Base-by-base conservation (phyloP, 1,140 invertebrate species). In the Drosophila gunungcola region DNA sequence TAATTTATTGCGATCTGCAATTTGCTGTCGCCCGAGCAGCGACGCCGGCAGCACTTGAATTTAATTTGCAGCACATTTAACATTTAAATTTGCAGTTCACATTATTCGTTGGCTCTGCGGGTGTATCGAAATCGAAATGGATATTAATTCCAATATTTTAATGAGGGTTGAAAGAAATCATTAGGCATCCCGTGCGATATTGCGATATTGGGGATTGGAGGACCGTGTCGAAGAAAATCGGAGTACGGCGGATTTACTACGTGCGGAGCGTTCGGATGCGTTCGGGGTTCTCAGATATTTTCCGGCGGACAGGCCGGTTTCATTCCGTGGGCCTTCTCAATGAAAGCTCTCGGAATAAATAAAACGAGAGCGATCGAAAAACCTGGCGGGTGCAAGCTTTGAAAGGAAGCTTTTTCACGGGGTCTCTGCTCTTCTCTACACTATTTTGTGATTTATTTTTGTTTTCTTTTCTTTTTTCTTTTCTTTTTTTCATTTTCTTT, bases 1-100 rank as follows among this genome's bases (percentile, higher is more conserved):
- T 82, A 88, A 88, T 88, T 88, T 88, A 88, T 88, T 88, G 83
- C 83, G 83, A 81, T 88, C 83, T 88, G 83, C 84, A 88, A 80
- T 83, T 88, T 60, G 80, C 60, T 78, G 79, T 81, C 57, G 82
- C 73, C 62, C 70, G 75, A 88, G 78, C 75, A 67, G 79, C 64
- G 61, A 60, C 46, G 64, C 62, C 64, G 64, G 34, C 79, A 83
- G 84, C 83, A 83, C 84, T 83, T 88, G 83, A 88, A 84, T 83
- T 88, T 83, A 80, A 88, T 89, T 86, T 82, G 82, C 69, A 82
- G 56, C 70, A 85, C 83, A 85, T 86, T 82, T 68, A 86, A 82
- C 83, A 85, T 86, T 82, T 68, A 86, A 86, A 86, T 86, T 72
- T 78, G 78, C 84, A 79, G 81, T 80, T 88, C 63, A 88, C 84